Conservation (phyloP, 2,888 invertebrate genomes). For the Drosophila anomelani region DNA sequence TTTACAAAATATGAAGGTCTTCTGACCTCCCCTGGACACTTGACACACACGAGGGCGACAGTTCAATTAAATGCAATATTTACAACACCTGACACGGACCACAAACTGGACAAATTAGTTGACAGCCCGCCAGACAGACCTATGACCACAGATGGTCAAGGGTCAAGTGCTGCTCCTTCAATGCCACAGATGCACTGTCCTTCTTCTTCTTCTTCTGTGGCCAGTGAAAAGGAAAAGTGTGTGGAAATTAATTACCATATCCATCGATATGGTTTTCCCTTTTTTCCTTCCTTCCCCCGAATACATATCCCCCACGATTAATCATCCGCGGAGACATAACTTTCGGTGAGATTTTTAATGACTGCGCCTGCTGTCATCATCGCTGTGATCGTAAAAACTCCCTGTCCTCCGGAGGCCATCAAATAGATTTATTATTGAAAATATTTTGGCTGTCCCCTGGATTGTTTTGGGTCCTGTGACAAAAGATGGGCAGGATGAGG, state of each 20-base stretch:
- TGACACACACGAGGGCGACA: slow-evolving; percentile 45
- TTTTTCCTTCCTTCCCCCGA: neutral
- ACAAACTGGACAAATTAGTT: slow-evolving; percentile 70
- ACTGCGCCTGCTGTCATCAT: slow-evolving; percentile 73
- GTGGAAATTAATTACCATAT: slow-evolving; percentile 64
- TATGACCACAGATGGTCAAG: slow-evolving; percentile 49
- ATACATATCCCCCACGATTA: slow-evolving; percentile 63
- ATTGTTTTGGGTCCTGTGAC: slow-evolving; percentile 69
- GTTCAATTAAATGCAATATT: slow-evolving; percentile 76
- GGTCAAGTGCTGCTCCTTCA: slow-evolving; percentile 33
- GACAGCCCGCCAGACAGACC: slow-evolving; percentile 33
- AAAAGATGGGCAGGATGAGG: slow-evolving; percentile 23
- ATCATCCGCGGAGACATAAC: slow-evolving; percentile 72
- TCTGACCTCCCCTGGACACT: slow-evolving; percentile 9
- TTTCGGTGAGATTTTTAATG: slow-evolving; percentile 80
- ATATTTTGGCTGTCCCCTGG: slow-evolving; percentile 69
- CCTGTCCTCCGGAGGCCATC: slow-evolving; percentile 58
- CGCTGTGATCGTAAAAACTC: slow-evolving; percentile 57
- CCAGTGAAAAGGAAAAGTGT: slow-evolving; percentile 34
- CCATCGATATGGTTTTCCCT: slow-evolving; percentile 15
- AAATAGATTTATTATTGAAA: slow-evolving; percentile 82
- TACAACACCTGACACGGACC: slow-evolving; percentile 69
- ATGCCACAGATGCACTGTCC: slow-evolving; percentile 50
- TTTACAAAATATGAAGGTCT: slow-evolving; percentile 43
- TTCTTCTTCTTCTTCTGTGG: neutral